phyloP scores from a whole-genome alignment of 2,113 vertebrate species.

The Connochaetes taurinus region DNA sequence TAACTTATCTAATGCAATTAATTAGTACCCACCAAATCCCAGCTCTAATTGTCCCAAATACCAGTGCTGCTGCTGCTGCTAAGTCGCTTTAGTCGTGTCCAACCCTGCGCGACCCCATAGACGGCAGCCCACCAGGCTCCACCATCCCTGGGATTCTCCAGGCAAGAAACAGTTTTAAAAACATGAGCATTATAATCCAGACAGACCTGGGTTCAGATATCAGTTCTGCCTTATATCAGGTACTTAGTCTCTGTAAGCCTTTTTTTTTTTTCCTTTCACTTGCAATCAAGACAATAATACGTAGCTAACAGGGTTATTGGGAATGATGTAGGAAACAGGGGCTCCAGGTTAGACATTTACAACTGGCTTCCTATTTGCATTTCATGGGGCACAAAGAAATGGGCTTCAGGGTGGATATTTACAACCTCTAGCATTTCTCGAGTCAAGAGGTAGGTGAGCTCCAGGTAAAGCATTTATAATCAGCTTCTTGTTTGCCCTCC shows the following conservation, averaged over 20 bases:
- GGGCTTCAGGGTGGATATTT: neutral
- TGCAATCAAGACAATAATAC: neutral
- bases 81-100: too few species aligned
- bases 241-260: neutral
- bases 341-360: neutral
- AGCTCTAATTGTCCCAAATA: neutral
- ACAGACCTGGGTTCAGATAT: neutral
- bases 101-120: too few species aligned
- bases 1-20: neutral
- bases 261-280: neutral
- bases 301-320: neutral
- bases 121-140: too few species aligned
- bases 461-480: neutral
- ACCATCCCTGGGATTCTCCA: too few species aligned
- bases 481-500: neutral
- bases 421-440: neutral
- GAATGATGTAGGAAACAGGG: neutral
- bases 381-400: neutral
- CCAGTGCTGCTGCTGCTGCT: neutral
- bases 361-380: neutral
- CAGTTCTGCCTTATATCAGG: neutral
- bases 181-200: neutral
- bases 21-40: neutral
- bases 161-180: neutral
- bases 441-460: neutral